A percentile compares a stretch with the other conserved stretches of the same genome.
Evolutionary conservation across 2,888 invertebrate species (phyloP).

Genomic region (Philhelius pedissequus): DNA sequence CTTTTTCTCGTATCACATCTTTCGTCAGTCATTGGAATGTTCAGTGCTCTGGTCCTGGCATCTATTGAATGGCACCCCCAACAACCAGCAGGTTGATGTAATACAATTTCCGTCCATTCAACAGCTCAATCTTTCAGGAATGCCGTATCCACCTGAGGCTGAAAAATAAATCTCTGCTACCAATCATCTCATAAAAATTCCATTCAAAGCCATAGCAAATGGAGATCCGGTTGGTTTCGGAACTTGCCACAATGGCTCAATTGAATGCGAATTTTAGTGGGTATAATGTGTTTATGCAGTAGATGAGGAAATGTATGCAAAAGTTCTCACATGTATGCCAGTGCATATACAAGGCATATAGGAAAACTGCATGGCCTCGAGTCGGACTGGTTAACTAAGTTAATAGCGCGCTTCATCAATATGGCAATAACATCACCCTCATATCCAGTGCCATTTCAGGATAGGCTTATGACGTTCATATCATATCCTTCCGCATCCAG

Average conservation of each 20-base stretch:
- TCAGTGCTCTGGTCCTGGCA: slow-evolving; percentile 1
- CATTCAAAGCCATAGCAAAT: slow-evolving; percentile 49
- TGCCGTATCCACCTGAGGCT: slow-evolving; percentile 55
- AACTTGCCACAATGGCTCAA: slow-evolving; percentile 31
- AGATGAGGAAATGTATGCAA: neutral
- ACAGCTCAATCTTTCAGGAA: slow-evolving; percentile 47
- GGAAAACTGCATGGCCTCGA: slow-evolving; percentile 39
- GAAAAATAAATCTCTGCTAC: slow-evolving; percentile 61
- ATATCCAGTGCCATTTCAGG: neutral
- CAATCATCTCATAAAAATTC: slow-evolving; percentile 67
- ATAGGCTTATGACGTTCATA: neutral
- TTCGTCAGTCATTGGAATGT: slow-evolving; percentile 10
- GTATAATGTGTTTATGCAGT: slow-evolving; percentile 36
- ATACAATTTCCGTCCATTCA: slow-evolving; percentile 52
- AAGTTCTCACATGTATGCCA: neutral
- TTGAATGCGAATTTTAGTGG: slow-evolving; percentile 44
- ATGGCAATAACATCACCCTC: neutral
- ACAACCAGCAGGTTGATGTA: slow-evolving; percentile 40
- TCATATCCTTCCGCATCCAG: neutral
- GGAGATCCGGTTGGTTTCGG: slow-evolving; percentile 55
- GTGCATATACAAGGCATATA: neutral
- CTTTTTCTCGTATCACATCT: slow-evolving; percentile 4
- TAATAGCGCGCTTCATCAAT: slow-evolving; percentile 47
- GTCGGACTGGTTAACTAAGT: slow-evolving; percentile 44
- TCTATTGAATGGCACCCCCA: neutral